Base-by-base conservation (phyloP, 2,888 invertebrate species). In the Prosopocoilus inquinatus region DNA sequence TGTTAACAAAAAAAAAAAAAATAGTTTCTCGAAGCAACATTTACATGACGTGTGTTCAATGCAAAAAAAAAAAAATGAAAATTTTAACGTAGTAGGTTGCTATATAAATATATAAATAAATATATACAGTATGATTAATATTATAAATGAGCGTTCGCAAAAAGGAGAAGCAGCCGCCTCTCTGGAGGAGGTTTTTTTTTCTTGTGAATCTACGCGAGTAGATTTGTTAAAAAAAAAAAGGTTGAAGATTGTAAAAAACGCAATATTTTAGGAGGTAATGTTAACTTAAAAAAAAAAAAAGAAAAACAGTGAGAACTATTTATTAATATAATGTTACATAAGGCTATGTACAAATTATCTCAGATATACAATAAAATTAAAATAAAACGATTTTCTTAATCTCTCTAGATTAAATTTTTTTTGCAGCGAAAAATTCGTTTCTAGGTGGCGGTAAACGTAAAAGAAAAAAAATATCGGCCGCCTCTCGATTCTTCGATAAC, bases 331-430 rank as follows among this genome's bases (percentile, higher is more conserved):
- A 20, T 59, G 59, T 60, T 60, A 57, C 59, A 54, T 67, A 68
- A 69, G 67, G 65, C 65, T 69, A 68, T 72, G 71, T 72, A 70
- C 70, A 71, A 71, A 69, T 57, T 68, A 70, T 70, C 68, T 69
- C 67, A 67, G 64, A 69, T 69, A 71, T 56, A 62, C 61, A 64
- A 71, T 70, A 70, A 70, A 71, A 58, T 28, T 52, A 56, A 48
- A 49, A 47, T 56, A 56, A 56, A 56, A 28, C 20, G 20, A 28
- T 28, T 28, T 28, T 28, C 20, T 28, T 28, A 28, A 28, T 28
- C 20, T 28, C 20, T 28, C 20, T 28, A 28, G 20, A 28, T 28
- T 28, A 28, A 28, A 28, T 28, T 28, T 28, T 28, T 28, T 1
- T 28, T 28, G 3, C 20, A 28, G 20, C 5, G 20, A 28, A 28